A percentile compares a stretch with the other conserved stretches of the same genome.
Evolutionary conservation across 2,888 invertebrate species (phyloP).

Genomic region (Epistrophella euchroma): DNA sequence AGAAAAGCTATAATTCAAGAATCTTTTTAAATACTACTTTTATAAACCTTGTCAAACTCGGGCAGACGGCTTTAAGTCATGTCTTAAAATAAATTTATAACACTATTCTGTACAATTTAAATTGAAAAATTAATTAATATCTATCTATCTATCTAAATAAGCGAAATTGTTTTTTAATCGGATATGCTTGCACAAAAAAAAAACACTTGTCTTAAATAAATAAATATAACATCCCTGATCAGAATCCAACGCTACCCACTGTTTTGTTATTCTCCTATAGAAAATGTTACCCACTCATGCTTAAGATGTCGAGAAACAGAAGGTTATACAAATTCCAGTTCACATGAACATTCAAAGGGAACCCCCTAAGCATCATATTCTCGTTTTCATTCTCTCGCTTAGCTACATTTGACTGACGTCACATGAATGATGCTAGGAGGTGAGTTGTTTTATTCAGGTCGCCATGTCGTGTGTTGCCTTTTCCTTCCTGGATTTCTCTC

Average conservation of each 20-base stretch:
- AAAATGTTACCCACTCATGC: slow-evolving; percentile 14
- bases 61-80: too few relatives aligned
- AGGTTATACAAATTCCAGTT: slow-evolving; percentile 27
- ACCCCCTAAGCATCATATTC: slow-evolving; percentile 24
- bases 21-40: too few relatives aligned
- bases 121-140: too few relatives aligned
- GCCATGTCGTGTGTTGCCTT: slow-evolving; percentile 45
- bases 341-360: slow-evolving; percentile 24
- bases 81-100: too few relatives aligned
- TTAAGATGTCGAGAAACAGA: slow-evolving; percentile 14
- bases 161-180: too few relatives aligned
- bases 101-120: too few relatives aligned
- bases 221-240: slow-evolving; percentile 19
- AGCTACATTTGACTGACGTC: slow-evolving; percentile 68
- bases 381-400: slow-evolving; percentile 33
- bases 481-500: slow-evolving; percentile 48
- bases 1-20: too few relatives aligned
- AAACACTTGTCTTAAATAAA: too few relatives aligned
- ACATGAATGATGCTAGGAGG: slow-evolving; percentile 58
- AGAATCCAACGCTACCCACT: not conserved
- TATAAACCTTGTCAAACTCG: too few relatives aligned
- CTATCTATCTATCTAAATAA: too few relatives aligned
- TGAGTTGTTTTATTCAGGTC: slow-evolving; percentile 53
- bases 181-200: too few relatives aligned
- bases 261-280: not conserved